Conservation (phyloP, 2,888 invertebrate genomes). For the Blera fallax region DNA sequence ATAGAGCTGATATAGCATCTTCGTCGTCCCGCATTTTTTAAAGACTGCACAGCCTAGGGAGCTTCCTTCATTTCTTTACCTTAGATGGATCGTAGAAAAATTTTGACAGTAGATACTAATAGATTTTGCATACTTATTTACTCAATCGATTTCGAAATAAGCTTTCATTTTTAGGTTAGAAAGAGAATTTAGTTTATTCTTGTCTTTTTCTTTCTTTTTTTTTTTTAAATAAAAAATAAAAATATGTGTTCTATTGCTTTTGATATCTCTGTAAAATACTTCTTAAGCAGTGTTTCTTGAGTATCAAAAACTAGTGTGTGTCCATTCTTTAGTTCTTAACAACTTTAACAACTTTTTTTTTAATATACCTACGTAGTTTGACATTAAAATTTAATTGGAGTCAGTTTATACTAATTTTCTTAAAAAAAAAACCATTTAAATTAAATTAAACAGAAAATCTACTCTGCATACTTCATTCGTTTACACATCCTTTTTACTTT, state of each 20-base stretch:
- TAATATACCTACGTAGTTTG: background rate
- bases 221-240: background rate
- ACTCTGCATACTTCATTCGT: constrained; percentile 17
- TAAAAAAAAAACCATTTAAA: background rate
- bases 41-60: no score
- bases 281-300: background rate
- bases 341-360: background rate
- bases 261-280: background rate
- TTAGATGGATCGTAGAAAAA: no score
- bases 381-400: background rate
- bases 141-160: background rate
- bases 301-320: background rate
- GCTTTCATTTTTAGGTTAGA: background rate
- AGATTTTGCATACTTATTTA: background rate
- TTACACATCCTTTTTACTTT: no score
- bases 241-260: background rate
- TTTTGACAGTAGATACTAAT: background rate
- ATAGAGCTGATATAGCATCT: no score
- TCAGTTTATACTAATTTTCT: background rate
- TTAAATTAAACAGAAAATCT: background rate
- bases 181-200: background rate
- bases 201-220: background rate
- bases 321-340: background rate
- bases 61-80: no score
- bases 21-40: no score